Base-by-base conservation (phyloP, 2,888 invertebrate genomes). In the Lordiphosa fenestrarum region DNA sequence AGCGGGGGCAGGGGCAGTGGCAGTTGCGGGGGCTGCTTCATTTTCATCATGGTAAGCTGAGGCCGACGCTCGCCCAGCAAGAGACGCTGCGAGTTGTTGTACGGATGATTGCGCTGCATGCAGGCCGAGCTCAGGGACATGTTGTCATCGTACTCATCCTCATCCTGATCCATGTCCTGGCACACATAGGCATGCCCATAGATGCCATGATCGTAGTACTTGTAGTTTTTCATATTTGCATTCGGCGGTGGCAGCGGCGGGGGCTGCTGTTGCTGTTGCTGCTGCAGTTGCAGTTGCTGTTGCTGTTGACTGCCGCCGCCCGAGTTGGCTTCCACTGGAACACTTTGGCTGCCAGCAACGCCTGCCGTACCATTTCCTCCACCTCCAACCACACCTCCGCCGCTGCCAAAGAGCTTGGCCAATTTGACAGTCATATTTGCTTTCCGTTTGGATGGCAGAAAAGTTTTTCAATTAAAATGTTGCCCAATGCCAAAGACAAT, bases 61-160 rank as follows among this genome's bases (percentile, higher is more conserved):
- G 71, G 74, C 4, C 65, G 73, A 7, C 86, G 76, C 60, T 87
- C 85, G 67, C 80, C 82, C 48, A 89, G 73, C 56, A 89, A 69
- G 15, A 89, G 89, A 37, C 89, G 84, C 68, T 89, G 88, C 4
- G 88, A 88, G 53, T 84, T 88, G 73, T 89, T 89, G 60, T 84
- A 89, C 13, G 87, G 88, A 85, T 89, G 89, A 72, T 86, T 87
- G 54, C 88, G 87, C 70, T 87, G 81, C 76, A 88, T 87, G 68
- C 84, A 82, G 19, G 75, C 75, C 59, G 80, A 73, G 39, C 71
- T 67, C 0, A 73, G 7, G 12, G 77, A 73, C 66, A 71, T 66
- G 41, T 66, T 59, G 68, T 77, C 67, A 66, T 81, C 74, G 54
- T 86, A 73, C 60, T 87, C 82, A 21, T 81, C 73, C 10, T 53